These are phyloP conservation scores for Drosophila meridiana DNA, from an alignment of 2,888 invertebrate species.

Conservation along the genomic window DNA sequence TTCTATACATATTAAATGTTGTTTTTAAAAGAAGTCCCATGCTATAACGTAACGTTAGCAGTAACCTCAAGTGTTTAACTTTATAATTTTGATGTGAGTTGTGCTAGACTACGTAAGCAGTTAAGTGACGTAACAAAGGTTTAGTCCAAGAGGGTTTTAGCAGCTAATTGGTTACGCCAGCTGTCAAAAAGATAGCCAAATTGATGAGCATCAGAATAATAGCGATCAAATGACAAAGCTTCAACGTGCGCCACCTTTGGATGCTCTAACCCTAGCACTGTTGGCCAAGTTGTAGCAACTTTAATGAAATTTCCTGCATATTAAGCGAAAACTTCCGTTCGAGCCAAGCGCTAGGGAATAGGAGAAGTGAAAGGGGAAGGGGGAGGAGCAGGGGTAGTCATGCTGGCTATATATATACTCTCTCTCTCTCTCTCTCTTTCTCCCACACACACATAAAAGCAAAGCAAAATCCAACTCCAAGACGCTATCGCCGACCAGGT, in stretches of 20 bases:
- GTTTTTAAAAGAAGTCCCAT: too few species aligned
- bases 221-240: conserved; percentile 34
- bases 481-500: conserved; percentile 18
- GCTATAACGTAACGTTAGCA: neutral
- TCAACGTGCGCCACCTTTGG: neutral
- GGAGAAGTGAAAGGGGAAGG: neutral
- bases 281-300: conserved; percentile 57
- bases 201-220: conserved; percentile 41
- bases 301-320: conserved; percentile 75
- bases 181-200: conserved; percentile 5
- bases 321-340: conserved; percentile 68
- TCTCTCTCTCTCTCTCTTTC: too few species aligned
- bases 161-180: conserved; percentile 7
- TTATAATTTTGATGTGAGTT: neutral
- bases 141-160: neutral
- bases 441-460: conserved; percentile 2
- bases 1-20: too few species aligned
- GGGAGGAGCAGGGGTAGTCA: neutral
- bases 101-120: neutral
- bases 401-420: neutral
- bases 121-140: neutral
- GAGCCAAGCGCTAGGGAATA: conserved; percentile 10
- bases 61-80: neutral
- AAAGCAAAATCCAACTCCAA: conserved; percentile 22
- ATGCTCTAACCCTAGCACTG: neutral